phyloP scores from a whole-genome alignment of 2,888 invertebrate species.

The Meloe dianella region DNA sequence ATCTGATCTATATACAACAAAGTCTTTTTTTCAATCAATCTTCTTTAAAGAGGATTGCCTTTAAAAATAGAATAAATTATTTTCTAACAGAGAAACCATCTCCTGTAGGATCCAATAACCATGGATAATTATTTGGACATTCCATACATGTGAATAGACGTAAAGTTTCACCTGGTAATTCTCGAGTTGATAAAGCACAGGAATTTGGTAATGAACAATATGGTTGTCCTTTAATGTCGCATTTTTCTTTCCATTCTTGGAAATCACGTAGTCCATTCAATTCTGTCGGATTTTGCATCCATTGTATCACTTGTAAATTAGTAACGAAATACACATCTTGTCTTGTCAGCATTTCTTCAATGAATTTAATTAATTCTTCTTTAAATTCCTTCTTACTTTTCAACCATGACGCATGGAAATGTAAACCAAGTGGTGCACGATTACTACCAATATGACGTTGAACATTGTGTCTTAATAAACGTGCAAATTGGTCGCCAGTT shows the following conservation, averaged over 20 bases:
- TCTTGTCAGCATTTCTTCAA: constrained; percentile 87
- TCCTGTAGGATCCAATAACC: constrained; percentile 93
- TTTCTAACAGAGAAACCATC: constrained; percentile 88
- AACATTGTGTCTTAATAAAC: constrained; percentile 92
- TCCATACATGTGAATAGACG: constrained; percentile 95
- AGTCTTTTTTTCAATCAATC: constrained; percentile 44
- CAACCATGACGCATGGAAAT: constrained; percentile 95
- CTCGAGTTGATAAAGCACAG: constrained; percentile 86
- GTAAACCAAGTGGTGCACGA: constrained; percentile 89
- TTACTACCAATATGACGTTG: constrained; percentile 92
- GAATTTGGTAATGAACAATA: constrained; percentile 92
- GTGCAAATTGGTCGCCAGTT: constrained; percentile 86
- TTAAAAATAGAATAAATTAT: constrained; percentile 61
- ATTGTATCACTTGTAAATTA: constrained; percentile 86
- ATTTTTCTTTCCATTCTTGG: constrained; percentile 95
- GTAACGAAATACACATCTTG: constrained; percentile 94
- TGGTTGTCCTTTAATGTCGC: constrained; percentile 92
- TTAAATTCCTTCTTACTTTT: constrained; percentile 93
- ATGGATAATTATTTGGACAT: constrained; percentile 94
- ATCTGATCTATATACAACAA: constrained; percentile 48
- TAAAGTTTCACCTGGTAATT: constrained; percentile 89
- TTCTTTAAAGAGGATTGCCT: neutral
- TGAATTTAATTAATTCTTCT: constrained; percentile 90
- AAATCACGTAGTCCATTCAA: constrained; percentile 85
- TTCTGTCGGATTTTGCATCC: constrained; percentile 96